Conservation (phyloP, 2,888 invertebrate species). For the Trichopria drosophilae region DNA sequence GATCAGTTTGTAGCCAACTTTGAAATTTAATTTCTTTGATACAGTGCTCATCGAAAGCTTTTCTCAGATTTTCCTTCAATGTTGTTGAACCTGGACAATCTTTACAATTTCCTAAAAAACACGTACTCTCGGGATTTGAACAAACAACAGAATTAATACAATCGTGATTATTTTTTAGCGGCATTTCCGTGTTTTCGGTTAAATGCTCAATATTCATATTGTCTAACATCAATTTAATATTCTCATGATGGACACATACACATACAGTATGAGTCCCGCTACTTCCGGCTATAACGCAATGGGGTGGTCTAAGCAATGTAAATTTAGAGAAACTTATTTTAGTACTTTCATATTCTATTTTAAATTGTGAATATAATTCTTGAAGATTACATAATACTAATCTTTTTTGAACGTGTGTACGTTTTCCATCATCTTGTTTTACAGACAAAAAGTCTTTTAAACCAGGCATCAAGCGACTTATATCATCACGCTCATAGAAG, state of each 20-base stretch:
- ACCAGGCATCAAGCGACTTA: no score
- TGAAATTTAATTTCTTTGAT: slow-evolving; percentile 1
- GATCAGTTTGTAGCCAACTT: no score
- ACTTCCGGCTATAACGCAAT: slow-evolving; percentile 1
- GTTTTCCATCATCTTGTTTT: no score
- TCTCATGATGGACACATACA: slow-evolving; percentile 5
- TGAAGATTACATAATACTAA: no score
- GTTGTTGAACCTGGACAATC: background rate
- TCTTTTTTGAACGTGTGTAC: no score
- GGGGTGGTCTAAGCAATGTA: background rate
- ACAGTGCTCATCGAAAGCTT: background rate
- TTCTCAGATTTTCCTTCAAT: background rate
- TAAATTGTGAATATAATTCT: no score
- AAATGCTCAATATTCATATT: background rate
- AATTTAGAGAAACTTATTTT: no score
- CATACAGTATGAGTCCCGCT: no score
- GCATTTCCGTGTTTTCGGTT: background rate
- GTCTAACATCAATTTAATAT: background rate
- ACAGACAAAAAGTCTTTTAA: no score
- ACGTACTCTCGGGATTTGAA: background rate
- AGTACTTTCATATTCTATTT: no score
- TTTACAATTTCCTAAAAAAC: background rate
- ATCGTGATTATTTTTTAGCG: background rate
- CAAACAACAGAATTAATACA: no score
- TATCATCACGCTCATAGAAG: no score